These are phyloP conservation scores for Bubo scandiacus DNA, from an alignment of 2,113 vertebrate species.

Conservation along the genomic window DNA sequence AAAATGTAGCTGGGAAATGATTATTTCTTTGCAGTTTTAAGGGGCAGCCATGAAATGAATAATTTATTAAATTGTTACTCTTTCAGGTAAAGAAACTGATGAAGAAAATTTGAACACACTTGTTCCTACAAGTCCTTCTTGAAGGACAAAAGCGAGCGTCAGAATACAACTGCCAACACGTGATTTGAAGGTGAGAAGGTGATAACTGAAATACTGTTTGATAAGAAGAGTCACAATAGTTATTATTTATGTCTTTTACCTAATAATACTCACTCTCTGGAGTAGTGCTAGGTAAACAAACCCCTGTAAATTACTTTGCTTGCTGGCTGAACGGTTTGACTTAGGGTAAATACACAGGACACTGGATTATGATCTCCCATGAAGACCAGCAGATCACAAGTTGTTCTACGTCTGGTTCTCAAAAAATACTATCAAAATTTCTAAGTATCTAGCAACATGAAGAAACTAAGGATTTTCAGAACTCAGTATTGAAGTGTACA, in stretches of 20 bases:
- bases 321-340: background rate
- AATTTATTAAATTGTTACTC: background rate
- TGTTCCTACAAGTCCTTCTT: background rate
- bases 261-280: background rate
- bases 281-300: background rate
- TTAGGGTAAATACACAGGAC: background rate
- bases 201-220: background rate
- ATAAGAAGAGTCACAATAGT: background rate
- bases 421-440: background rate
- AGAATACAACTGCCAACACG: rapidly evolving
- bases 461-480: background rate
- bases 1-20: background rate
- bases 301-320: background rate
- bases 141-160: background rate
- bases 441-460: background rate
- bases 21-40: background rate
- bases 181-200: background rate
- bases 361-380: background rate
- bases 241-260: background rate
- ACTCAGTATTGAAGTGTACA: background rate
- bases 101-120: background rate
- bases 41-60: background rate
- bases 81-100: background rate
- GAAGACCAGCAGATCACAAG: background rate
- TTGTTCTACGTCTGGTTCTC: background rate